Evolutionary conservation across 1,140 invertebrate genomes (phyloP), one percentile per base, ranked within the genome.

Genomic region (Medauroidea extradentata): DNA sequence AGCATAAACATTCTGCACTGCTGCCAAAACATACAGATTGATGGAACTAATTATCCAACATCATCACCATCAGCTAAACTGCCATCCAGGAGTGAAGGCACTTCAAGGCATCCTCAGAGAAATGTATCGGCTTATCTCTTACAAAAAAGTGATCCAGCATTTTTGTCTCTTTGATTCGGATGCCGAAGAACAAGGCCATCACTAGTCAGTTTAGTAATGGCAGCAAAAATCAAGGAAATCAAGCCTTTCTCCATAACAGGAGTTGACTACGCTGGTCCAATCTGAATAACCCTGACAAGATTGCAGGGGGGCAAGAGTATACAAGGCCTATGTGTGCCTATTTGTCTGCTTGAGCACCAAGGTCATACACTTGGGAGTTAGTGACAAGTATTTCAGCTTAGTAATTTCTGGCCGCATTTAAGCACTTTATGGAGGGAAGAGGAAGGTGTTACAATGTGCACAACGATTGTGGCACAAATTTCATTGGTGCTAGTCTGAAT

Each of bases 361-460:
- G 53, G 68, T 66, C 19, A 51, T 71, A 2, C 70, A 73, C 41
- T 46, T 74, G 16, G n/a, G 70, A 74, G 61, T 14, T 68, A 1
- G 70, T 68, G 0, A 34, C 24, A 8, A 61, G 65, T 60, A 14
- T 72, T 1, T 43, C 64, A 16, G 61, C 66, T 1, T 60, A 70
- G 46, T 46, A 55, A n/a, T 71, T 72, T 49, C 19, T 73, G 0
- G 56, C 65, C n/a, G 59, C 65, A 1, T 58, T 74, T 2, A 39
- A 57, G 11, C 52, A 66, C 11, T 74, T 74, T 53, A 60, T 65
- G 13, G 16, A 61, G 9, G 24, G 67, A 14, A 19, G 70, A 51
- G 53, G 63, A 29, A 57, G 19, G 57, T 53, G 25, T 34, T 29
- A 7, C 4, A 13, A 53, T 9, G n/a, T 55, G 9, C 38, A 44